Base-by-base conservation (phyloP, 2,888 invertebrate species). In the Priocnemis perturbator region DNA sequence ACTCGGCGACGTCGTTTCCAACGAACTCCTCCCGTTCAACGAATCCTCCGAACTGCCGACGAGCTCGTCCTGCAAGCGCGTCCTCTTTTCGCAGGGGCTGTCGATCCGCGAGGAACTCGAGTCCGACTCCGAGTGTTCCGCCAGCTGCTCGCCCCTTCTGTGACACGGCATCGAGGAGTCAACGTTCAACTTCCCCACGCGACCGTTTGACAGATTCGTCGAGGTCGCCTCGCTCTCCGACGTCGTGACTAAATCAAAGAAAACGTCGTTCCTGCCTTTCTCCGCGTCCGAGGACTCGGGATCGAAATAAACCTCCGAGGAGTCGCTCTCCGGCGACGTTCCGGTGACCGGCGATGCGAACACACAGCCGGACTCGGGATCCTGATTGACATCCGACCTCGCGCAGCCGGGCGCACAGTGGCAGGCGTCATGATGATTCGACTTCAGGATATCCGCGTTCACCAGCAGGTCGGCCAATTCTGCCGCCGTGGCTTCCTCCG, bases 341-440 rank as follows among this genome's bases (percentile, higher is more conserved):
- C 78, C 78, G 23, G 83, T 81, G 5, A 82, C 67, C 0, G 88
- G 87, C 0, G 88, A 87, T 14, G 90, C 91, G 74, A 92, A 93
- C 2, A 91, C 88, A 84, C 89, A 90, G 2, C 90, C 91, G 0
- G 90, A 90, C 68, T 91, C 93, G 79, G 89, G 73, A 74, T 89
- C 83, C 3, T 74, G 69, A 20, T 64, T 83, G 44, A 61, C 19
- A n/a, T 86, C 83, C 74, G 89, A 89, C 74, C 90, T 91, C 26
- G 91, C 89, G 71, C 90, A 90, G 73, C 90, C 91, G 78, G 91
- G 91, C 80, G 91, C 80, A 91, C 92, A 79, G 86, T 89, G 83
- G 62, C 86, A 86, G 11, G 82, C 80, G 19, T 83, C 84, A 57
- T 78, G 81, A 47, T 84, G 83, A 57, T 78, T 80, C 14, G 79